Base-by-base conservation (phyloP, 2,797 vertebrate genomes). In the Sorex maritimensis region DNA sequence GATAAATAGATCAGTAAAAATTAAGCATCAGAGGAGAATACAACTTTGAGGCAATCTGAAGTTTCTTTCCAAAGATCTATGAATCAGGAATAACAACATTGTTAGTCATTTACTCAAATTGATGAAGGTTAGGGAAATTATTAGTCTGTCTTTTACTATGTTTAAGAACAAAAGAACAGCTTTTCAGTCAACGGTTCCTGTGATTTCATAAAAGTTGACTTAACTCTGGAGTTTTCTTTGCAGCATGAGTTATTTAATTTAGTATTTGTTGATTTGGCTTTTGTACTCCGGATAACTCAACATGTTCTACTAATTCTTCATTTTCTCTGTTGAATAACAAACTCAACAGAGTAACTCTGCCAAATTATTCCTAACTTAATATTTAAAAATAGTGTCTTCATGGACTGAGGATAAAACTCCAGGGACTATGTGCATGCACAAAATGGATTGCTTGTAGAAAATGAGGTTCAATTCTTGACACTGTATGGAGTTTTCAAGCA, bases 21-120 rank as follows among this genome's bases (percentile, higher is more conserved):
- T 84, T 90, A 86, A 79, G 38, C 89, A 58, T 19, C 68, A 34
- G 68, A 3, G 78, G 0, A 92, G 12, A 73, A 81, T 86, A 75
- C 80, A 13, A 93, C 95, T 95, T 92, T 74, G 73, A 44, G 6
- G 3, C 86, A 96, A 94, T 95, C 85, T 96, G 86, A 3, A 80
- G 72, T 67, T 94, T 93, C 52, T 86, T 41, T 86, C 86, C 95
- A 90, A 30, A 91, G 65, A 92, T 61, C 1, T 26, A 90, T 88
- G 0, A 87, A 95, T 94, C 95, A 7, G 41, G 61, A 94, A 96
- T 82, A 95, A 90, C 67, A 91, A 78, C 78, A 87, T 49, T 46
- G 13, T 74, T 91, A 95, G 34, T 49, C 90, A 79, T 77, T 96
- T 95, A 82, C 28, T 14, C 21, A 95, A 96, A 82, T 14, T 87